These are phyloP conservation scores for Chaetodon trifasciatus DNA, from an alignment of 2,797 vertebrate genomes.

Conservation along the genomic window DNA sequence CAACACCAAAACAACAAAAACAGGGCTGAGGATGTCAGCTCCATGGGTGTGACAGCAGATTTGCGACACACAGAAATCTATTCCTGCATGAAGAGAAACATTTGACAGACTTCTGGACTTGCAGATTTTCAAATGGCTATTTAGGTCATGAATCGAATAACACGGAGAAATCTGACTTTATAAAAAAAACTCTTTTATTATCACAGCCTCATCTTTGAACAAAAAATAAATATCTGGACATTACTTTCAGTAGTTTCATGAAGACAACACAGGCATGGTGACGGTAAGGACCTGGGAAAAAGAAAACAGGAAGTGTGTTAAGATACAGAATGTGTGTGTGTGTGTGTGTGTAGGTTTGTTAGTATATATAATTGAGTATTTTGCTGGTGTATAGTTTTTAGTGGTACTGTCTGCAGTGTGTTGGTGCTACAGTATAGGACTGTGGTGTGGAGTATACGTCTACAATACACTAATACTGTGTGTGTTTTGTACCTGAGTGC, in stretches of 20 bases:
- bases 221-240: constrained; percentile 14
- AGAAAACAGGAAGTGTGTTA: constrained; percentile 21
- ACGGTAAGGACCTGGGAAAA: constrained; percentile 79
- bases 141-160: constrained; percentile 4
- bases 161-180: neutral
- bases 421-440: neutral
- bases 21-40: too few relatives aligned
- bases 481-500: constrained; percentile 83
- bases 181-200: constrained; percentile 53
- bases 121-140: neutral
- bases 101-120: neutral
- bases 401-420: neutral
- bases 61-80: neutral
- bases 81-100: neutral
- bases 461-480: neutral
- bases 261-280: constrained; percentile 79
- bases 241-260: constrained; percentile 50
- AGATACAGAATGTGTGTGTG: neutral
- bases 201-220: neutral
- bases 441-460: neutral
- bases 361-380: neutral
- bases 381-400: neutral
- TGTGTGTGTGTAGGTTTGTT: neutral
- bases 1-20: neutral
- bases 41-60: too few relatives aligned